Evolutionary conservation across 2,113 vertebrate genomes (phyloP).

Genomic region (Rhynchomys soricoides): DNA sequence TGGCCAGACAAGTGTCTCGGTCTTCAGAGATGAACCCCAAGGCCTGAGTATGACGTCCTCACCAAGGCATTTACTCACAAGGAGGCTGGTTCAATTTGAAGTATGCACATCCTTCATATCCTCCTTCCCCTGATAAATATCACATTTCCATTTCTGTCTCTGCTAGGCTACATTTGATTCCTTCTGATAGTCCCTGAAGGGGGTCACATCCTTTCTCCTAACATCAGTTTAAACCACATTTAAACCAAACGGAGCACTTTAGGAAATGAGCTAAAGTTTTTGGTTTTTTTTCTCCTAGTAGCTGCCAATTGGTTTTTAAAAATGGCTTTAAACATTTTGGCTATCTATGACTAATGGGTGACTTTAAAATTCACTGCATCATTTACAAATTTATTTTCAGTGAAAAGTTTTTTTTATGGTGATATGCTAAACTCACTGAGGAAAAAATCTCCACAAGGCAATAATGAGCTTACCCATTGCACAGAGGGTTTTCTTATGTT

Average conservation of each 20-base stretch:
- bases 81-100: neutral
- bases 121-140: slow-evolving; percentile 59
- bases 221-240: slow-evolving; percentile 4
- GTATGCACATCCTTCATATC: neutral
- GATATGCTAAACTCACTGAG: neutral
- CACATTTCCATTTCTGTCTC: slow-evolving; percentile 70
- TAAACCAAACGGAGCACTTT: slow-evolving; percentile 45
- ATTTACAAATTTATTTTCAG: slow-evolving; percentile 42
- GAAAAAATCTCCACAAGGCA: neutral
- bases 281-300: neutral
- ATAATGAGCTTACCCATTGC: neutral
- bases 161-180: slow-evolving; percentile 58
- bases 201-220: neutral
- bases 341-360: neutral
- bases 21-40: neutral
- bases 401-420: neutral
- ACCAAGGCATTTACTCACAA: neutral
- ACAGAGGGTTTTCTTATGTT: neutral
- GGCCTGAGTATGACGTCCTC: neutral
- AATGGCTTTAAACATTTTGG: neutral
- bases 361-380: neutral
- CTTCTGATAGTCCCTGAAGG: slow-evolving; percentile 38
- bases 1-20: neutral
- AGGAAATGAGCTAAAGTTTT: neutral
- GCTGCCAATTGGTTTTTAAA: neutral